Base-by-base conservation (phyloP, 2,888 invertebrate species). In the Nycteola revayana region DNA sequence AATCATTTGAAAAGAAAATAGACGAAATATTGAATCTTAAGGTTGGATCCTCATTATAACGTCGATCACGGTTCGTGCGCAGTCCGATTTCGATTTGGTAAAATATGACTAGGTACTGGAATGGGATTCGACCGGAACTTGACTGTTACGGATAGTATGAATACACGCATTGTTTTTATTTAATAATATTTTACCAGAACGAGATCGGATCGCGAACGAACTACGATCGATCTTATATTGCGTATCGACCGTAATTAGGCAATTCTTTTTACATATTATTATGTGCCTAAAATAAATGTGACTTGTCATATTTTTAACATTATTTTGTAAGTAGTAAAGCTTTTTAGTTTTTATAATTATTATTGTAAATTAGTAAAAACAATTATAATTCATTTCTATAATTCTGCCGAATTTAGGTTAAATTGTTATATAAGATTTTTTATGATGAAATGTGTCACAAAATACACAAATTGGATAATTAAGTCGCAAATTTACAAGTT, bases 251-350 rank as follows among this genome's bases (percentile, higher is more conserved):
- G n/a, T n/a, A 14, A 40, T 47, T 50, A 52, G 54, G 29, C 43
- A 42, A 30, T 53, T 43, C 49, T 14, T 38, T 49, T 51, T 49
- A 43, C 42, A 36, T 50, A 49, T 34, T 40, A n/a, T n/a, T n/a
- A n/a, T n/a, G n/a, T n/a, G n/a, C 24, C 42, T 49, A 46, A 54
- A 57, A 51, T 54, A 54, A 42, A 45, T 52, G 48, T 53, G 55
- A 58, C 66, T 70, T 65, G 65, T 72, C 68, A 64, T 68, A 64
- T 60, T 66, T 60, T 55, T 66, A 63, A 57, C 44, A 37, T 62
- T 67, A 60, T 58, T 61, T 60, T 45, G 42, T 76, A 76, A 75
- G 75, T 75, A 74, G 76, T 66, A 69, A 70, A 70, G 63, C 63
- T 65, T 66, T 32, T 54, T 66, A 63, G 58, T 45, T 57, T 49